Evolutionary conservation across 2,888 invertebrate species (phyloP), one percentile per base, ranked within the genome.

Genomic region (Eilema depressum): DNA sequence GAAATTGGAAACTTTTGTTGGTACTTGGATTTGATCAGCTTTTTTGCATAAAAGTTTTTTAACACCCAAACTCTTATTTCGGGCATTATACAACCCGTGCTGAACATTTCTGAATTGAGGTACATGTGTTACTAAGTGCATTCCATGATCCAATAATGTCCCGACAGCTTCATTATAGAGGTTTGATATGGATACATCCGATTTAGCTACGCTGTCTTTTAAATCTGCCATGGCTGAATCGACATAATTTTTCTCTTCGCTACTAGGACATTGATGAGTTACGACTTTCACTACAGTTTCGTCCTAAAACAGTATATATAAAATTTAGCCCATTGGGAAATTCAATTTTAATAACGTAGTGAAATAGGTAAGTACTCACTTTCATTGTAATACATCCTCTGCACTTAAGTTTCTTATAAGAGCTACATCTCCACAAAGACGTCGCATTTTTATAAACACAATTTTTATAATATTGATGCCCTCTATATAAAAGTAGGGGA

Each of bases 81-180:
- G 47, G 20, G 47, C 47, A 20, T 47, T 47, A 47, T 47, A 47
- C 47, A 47, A 20, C 20, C 33, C 17, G 20, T 47, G n/a, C 53
- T n/a, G n/a, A 53, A n/a, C n/a, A 8, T 53, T 53, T n/a, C n/a
- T 20, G n/a, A 53, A 53, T n/a, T 53, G n/a, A n/a, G 53, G 53
- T 53, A 53, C 53, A 53, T 53, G n/a, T 53, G 53, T 53, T 53
- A 53, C 53, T n/a, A 53, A 53, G n/a, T 53, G 53, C 53, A 53
- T n/a, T n/a, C n/a, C n/a, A 10, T n/a, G 1, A 8, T 53, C n/a
- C n/a, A 53, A 8, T 53, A n/a, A 53, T 53, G 20, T 53, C n/a
- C 53, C 20, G n/a, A 53, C 53, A n/a, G 53, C 53, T n/a, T 53
- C n/a, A 20, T 53, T 53, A n/a, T 53, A 53, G n/a, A 53, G 53